phyloP scores from a whole-genome alignment of 2,113 vertebrate genomes.

The Triplophysa tibetana region DNA sequence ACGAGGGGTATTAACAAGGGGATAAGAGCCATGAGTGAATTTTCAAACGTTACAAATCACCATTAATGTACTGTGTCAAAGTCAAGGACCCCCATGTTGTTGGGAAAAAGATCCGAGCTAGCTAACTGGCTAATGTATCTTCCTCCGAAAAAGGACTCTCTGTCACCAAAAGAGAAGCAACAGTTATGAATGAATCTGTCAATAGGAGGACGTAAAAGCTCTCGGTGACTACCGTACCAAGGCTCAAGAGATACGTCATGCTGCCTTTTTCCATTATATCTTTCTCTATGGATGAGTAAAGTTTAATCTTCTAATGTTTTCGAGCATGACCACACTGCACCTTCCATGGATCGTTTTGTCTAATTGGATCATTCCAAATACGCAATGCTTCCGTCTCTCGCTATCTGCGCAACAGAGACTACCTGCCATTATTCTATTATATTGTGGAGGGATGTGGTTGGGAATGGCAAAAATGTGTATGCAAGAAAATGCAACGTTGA shows the following conservation, averaged over 20 bases:
- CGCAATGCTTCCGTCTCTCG: background rate
- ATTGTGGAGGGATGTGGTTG: background rate
- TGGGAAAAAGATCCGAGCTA: constrained; percentile 4
- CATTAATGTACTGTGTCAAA: constrained; percentile 1
- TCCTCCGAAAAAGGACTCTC: background rate
- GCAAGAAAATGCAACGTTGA: background rate
- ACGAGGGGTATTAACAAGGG: background rate
- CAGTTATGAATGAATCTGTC: constrained; percentile 19
- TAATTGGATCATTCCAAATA: constrained; percentile 6
- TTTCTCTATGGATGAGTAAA: constrained; percentile 12
- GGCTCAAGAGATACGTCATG: constrained; percentile 2
- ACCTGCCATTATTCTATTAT: background rate
- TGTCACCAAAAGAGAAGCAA: background rate
- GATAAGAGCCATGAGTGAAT: constrained; percentile 2
- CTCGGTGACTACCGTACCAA: background rate
- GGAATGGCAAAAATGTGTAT: background rate
- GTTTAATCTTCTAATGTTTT: constrained; percentile 11
- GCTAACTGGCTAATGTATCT: background rate
- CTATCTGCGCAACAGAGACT: background rate
- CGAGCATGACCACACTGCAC: background rate
- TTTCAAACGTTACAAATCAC: constrained; percentile 36
- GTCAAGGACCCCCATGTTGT: constrained; percentile 5
- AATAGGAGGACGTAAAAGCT: background rate
- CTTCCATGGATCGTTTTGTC: constrained; percentile 1
- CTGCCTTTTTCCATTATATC: background rate